A percentile compares a stretch with the other conserved stretches of the same genome.
Evolutionary conservation across 2,797 vertebrate genomes (phyloP).

Genomic region (Coendou prehensilis): DNA sequence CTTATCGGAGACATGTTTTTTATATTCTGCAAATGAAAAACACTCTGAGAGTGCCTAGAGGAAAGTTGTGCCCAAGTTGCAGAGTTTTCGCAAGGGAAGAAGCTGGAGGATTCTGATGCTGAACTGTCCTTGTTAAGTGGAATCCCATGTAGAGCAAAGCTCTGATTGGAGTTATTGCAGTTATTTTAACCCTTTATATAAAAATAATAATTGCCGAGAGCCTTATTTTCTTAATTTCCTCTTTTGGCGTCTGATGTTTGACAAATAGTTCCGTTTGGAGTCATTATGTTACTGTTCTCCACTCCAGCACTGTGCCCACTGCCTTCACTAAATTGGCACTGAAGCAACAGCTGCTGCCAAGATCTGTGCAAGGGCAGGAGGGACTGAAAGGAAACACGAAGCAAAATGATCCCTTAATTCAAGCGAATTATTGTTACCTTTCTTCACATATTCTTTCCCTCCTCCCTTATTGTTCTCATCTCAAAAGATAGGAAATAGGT

Average conservation of each 20-base stretch:
- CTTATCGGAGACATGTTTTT: background rate
- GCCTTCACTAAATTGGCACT: slow-evolving; percentile 63
- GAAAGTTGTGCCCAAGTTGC: slow-evolving; percentile 37
- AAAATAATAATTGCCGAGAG: background rate
- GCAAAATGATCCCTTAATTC: slow-evolving; percentile 79
- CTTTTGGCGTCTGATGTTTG: slow-evolving; percentile 51
- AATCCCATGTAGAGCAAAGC: slow-evolving; percentile 29
- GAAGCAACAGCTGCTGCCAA: slow-evolving; percentile 62
- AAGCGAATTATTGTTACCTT: slow-evolving; percentile 76
- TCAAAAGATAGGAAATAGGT: slow-evolving; percentile 76
- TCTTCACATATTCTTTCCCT: slow-evolving; percentile 68
- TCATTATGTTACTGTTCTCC: slow-evolving; percentile 46
- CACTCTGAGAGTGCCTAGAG: background rate
- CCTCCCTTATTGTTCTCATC: slow-evolving; percentile 73
- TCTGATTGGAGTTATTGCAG: slow-evolving; percentile 50
- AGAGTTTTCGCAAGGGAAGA: slow-evolving; percentile 40
- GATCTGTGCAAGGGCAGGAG: slow-evolving; percentile 70
- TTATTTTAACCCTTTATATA: slow-evolving; percentile 58
- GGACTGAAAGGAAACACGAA: slow-evolving; percentile 73
- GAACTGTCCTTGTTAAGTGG: slow-evolving; percentile 14
- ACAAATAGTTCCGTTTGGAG: slow-evolving; percentile 58
- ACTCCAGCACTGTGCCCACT: slow-evolving; percentile 44
- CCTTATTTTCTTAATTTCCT: slow-evolving; percentile 24
- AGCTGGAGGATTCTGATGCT: background rate
- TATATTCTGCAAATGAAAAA: background rate